Conservation (phyloP, 2,797 vertebrate species). For the Ciconia nigra region DNA sequence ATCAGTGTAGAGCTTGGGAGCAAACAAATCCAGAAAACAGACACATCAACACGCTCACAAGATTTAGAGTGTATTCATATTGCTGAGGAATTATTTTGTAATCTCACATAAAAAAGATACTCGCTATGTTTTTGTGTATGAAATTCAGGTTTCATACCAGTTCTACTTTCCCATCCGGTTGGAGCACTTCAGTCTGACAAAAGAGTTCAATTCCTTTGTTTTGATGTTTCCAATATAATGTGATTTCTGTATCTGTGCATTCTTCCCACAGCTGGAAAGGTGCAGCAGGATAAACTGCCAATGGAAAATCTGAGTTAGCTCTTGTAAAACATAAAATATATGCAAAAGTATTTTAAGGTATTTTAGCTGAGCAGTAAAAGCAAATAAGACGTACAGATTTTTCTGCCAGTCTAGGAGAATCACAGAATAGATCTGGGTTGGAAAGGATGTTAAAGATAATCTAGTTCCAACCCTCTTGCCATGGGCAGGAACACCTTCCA, state of each 20-base stretch:
- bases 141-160: constrained; percentile 55
- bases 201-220: neutral
- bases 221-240: constrained; percentile 50
- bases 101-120: neutral
- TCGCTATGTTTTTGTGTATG: neutral
- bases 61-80: neutral
- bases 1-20: neutral
- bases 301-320: neutral
- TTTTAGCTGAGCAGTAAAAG: neutral
- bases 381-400: neutral
- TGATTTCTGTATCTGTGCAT: neutral
- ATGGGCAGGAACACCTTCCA: neutral
- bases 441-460: neutral
- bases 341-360: neutral
- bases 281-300: constrained; percentile 66
- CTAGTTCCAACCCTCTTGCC: neutral
- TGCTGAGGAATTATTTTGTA: neutral
- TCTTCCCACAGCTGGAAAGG: constrained; percentile 22
- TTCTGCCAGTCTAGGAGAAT: neutral
- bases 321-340: neutral
- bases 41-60: neutral
- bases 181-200: constrained; percentile 67
- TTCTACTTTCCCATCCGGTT: neutral
- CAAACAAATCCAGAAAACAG: neutral
- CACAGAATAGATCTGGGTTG: neutral